Evolutionary conservation across 2,888 invertebrate genomes (phyloP).

Genomic region (Dryococelus australis): DNA sequence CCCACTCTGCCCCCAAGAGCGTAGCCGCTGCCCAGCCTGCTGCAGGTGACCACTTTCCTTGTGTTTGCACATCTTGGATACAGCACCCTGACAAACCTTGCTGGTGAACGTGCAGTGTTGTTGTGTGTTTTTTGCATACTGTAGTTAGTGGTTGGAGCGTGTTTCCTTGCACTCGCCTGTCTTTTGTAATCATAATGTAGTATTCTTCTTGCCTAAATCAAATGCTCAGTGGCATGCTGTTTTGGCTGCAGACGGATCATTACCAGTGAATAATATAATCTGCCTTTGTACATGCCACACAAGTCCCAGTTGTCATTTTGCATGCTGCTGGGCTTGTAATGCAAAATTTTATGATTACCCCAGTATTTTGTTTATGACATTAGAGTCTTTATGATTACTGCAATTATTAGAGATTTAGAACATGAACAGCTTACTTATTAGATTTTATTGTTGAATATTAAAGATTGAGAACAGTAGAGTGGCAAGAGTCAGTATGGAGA

Average conservation of each 20-base stretch:
- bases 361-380: too few species aligned
- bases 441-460: too few species aligned
- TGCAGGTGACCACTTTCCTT: background rate
- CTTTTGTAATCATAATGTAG: background rate
- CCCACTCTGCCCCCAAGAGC: background rate
- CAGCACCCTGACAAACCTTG: background rate
- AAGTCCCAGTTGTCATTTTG: background rate
- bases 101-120: background rate
- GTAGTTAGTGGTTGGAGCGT: background rate
- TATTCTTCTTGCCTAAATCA: background rate
- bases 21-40: background rate
- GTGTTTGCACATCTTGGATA: background rate
- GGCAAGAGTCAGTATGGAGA: too few species aligned
- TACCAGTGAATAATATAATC: background rate
- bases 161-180: background rate
- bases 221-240: background rate
- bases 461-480: too few species aligned
- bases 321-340: too few species aligned
- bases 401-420: too few species aligned
- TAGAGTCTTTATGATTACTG: too few species aligned
- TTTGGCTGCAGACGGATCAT: background rate
- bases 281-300: background rate
- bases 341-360: too few species aligned
- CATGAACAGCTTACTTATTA: too few species aligned
- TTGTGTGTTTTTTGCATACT: background rate